Base-by-base conservation (phyloP, 2,113 vertebrate genomes). In the Cryptotis parvus region DNA sequence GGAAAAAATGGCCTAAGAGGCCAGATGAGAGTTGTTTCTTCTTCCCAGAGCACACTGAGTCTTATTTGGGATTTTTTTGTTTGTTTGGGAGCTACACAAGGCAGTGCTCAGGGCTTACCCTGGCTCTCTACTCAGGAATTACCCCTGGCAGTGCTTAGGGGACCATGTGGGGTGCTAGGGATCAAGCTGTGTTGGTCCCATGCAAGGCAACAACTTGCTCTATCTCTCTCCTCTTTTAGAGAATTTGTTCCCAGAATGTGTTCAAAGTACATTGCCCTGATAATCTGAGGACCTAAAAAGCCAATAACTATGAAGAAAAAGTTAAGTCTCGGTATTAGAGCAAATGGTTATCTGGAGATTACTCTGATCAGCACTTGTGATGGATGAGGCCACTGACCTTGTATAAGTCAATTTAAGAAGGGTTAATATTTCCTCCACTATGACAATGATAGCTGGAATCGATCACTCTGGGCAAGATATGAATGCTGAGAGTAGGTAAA, bases 241-340 rank as follows among this genome's bases (percentile, higher is more conserved):
- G 43, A 85, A 83, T 93, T 93, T 63, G 2, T 37, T 91, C 11
- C 45, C 29, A 70, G 39, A 63, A 33, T 16, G 91, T 92, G 73
- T 80, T 93, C 31, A 86, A 86, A 95, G 29, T 52, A 74, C 55
- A 82, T 73, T 86, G 75, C 76, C 92, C 31, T 68, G 70, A 83
- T 61, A 82, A 79, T 72, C 58, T 73, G 73, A 91, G n/a, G 27
- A 49, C 89, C 20, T 75, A 55, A 73, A 89, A 86, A 22, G n/a
- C n/a, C 37, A 45, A 43, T 74, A 82, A 82, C 68, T 90, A 66
- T 72, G 90, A 82, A 83, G 88, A 90, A 66, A 65, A 69, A 37
- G 41, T 83, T 85, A 45, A 75, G 45, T 85, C 90, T 84, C 55
- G 45, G 0, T 70, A 26, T 72, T 45, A 63, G 55, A 39, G 8